These are phyloP conservation scores for Harpalus rubripes DNA, from an alignment of 2,888 invertebrate genomes.

Conservation along the genomic window DNA sequence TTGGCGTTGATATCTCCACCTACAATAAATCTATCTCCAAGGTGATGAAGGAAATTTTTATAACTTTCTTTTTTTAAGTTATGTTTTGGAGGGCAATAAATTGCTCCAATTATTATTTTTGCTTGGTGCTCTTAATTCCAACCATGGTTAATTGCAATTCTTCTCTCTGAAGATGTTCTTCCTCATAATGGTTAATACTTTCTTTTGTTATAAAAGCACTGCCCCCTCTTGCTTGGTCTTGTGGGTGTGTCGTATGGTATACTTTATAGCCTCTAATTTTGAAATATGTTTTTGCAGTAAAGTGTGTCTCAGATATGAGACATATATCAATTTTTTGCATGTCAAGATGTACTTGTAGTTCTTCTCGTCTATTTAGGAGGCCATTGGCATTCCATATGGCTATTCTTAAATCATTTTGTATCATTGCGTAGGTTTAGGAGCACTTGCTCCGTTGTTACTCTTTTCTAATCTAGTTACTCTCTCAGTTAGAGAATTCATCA, in stretches of 20 bases:
- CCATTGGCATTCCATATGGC: neutral
- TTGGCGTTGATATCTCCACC: too few relatives aligned
- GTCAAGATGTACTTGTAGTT: neutral
- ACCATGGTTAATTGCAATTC: neutral
- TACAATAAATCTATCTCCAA: too few relatives aligned
- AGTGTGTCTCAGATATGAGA: neutral
- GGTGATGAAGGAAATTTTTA: too few relatives aligned
- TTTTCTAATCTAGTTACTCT: conserved; percentile 2
- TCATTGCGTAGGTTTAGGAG: neutral
- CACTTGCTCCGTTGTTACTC: neutral
- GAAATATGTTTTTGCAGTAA: neutral
- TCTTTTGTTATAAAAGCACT: neutral
- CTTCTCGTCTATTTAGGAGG: conserved; percentile 46
- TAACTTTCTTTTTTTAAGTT: too few relatives aligned
- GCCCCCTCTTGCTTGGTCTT: neutral
- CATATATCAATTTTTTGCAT: neutral
- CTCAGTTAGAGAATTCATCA: neutral
- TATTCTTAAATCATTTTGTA: conserved; percentile 25
- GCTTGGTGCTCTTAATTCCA: neutral
- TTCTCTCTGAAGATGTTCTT: neutral
- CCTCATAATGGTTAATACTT: neutral
- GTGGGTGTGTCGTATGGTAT: too few relatives aligned
- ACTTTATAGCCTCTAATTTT: too few relatives aligned
- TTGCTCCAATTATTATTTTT: conserved; percentile 46
- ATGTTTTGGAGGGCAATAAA: conserved; percentile 57